These are phyloP conservation scores for Eupeodes luniger DNA, from an alignment of 2,888 invertebrate species.

Conservation along the genomic window DNA sequence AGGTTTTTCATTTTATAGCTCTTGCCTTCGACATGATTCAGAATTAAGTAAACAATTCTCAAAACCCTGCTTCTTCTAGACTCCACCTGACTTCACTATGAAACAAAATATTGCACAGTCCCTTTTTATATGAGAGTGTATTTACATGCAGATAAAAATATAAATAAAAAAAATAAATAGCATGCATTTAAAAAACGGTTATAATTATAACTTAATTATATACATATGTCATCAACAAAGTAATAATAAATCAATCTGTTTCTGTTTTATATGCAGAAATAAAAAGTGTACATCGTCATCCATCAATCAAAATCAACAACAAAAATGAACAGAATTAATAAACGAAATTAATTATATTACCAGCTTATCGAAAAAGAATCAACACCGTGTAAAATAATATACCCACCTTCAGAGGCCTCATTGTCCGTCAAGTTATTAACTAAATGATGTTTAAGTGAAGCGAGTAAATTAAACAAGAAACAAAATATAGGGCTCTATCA, in stretches of 20 bases:
- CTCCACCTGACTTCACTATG: no score
- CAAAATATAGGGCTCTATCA: constrained; percentile 43
- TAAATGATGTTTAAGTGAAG: constrained; percentile 61
- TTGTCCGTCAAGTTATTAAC: constrained; percentile 58
- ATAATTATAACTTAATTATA: not conserved
- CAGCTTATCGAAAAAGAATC: constrained; percentile 14
- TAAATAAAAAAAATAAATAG: not conserved
- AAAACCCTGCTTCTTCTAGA: no score
- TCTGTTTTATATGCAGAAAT: not conserved
- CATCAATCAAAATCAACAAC: constrained; percentile 23
- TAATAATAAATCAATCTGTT: constrained; percentile 44
- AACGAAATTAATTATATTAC: constrained; percentile 48
- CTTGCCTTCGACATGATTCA: no score
- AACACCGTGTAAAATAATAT: constrained; percentile 38
- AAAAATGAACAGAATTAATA: constrained; percentile 8
- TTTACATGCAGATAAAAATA: no score
- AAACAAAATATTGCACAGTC: no score
- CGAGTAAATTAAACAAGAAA: not conserved
- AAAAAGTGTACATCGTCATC: constrained; percentile 14
- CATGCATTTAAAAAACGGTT: no score
- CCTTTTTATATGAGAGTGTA: no score
- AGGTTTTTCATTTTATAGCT: no score
- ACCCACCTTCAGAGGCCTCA: constrained; percentile 2
- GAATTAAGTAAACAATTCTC: no score
- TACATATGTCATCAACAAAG: not conserved